These are phyloP conservation scores for Notolabrus celidotus DNA, from an alignment of 2,797 vertebrate species.

Conservation along the genomic window DNA sequence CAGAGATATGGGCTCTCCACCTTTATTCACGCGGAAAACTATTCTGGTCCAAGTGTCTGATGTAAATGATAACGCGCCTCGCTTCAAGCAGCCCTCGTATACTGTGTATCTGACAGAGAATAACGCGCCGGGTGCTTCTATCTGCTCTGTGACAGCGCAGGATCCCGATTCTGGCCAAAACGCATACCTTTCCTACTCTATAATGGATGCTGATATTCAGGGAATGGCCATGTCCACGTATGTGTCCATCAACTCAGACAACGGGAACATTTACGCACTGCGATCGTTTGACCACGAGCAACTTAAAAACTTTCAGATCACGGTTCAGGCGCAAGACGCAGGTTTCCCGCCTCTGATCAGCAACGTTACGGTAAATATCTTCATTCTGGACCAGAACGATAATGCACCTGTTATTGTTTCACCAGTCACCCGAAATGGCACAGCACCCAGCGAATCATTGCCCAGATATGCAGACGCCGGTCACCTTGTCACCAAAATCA, in stretches of 20 bases:
- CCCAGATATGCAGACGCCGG: conserved; percentile 87
- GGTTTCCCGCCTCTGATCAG: conserved; percentile 88
- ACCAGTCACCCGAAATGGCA: conserved; percentile 81
- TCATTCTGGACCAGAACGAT: conserved; percentile 92
- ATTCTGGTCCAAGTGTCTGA: conserved; percentile 89
- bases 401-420: conserved; percentile 88
- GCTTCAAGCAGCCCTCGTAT: conserved; percentile 90
- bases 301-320: conserved; percentile 89
- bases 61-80: conserved; percentile 91
- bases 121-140: conserved; percentile 90
- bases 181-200: conserved; percentile 90
- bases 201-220: conserved; percentile 86
- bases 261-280: conserved; percentile 91
- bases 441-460: conserved; percentile 79
- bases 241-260: conserved; percentile 93
- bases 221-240: conserved; percentile 90
- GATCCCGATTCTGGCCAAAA: conserved; percentile 91
- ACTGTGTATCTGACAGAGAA: conserved; percentile 92
- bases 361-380: conserved; percentile 88
- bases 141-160: conserved; percentile 88
- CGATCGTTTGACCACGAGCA: conserved; percentile 93
- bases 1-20: conserved; percentile 87
- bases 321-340: conserved; percentile 88
- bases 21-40: conserved; percentile 85
- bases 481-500: conserved; percentile 87